Evolutionary conservation across 2,888 invertebrate genomes (phyloP).

Genomic region (Apotomis turbidana): DNA sequence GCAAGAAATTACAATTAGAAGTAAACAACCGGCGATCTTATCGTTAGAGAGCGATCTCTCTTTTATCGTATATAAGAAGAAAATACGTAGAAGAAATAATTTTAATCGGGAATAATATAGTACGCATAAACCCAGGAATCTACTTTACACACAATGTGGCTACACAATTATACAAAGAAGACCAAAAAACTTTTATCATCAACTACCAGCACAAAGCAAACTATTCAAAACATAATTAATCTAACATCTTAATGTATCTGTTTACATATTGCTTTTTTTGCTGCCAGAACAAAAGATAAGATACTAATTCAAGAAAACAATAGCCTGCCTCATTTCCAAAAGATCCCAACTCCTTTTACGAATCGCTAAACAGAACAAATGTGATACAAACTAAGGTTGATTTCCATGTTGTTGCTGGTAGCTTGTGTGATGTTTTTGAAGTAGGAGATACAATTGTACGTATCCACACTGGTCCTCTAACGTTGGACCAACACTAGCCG

Average conservation of each 20-base stretch:
- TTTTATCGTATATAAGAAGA: too few species aligned
- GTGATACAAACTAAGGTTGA: not conserved
- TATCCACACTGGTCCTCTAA: slow-evolving; percentile 49
- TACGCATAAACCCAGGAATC: too few species aligned
- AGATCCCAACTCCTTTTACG: not conserved
- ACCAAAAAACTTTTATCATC: not conserved
- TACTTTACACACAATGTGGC: too few species aligned
- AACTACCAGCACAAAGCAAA: not conserved
- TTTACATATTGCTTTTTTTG: slow-evolving; percentile 31
- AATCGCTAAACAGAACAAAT: not conserved
- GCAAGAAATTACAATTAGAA: too few species aligned
- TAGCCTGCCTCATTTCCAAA: not conserved
- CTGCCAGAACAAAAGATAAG: slow-evolving; percentile 27
- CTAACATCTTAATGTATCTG: slow-evolving; percentile 33
- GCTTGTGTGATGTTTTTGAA: slow-evolving; percentile 4
- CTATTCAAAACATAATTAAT: slow-evolving; percentile 27
- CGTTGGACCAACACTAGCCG: slow-evolving; percentile 46
- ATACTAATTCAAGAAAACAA: slow-evolving; percentile 26
- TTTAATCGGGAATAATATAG: too few species aligned
- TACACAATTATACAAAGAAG: too few species aligned
- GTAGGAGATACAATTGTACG: not conserved
- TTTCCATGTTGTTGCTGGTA: not conserved
- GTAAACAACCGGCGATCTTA: too few species aligned
- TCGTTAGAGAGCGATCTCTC: too few species aligned
- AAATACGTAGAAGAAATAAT: too few species aligned